These are phyloP conservation scores for Octopus sinensis DNA, from an alignment of 1,140 invertebrate genomes.

Conservation along the genomic window DNA sequence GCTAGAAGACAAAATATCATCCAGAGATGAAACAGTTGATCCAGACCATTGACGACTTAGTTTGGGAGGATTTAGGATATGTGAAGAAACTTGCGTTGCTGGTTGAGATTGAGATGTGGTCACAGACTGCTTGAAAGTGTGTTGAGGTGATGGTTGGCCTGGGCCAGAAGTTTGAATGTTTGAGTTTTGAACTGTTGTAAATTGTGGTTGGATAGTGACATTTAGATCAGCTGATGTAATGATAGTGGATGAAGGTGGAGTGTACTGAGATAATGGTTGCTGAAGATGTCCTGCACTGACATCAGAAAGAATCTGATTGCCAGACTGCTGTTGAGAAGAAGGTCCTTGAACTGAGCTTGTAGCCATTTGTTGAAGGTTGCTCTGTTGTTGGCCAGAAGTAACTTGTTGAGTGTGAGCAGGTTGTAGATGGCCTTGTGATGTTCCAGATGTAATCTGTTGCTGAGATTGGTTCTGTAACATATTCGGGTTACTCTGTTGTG, in stretches of 20 bases:
- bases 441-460: not conserved
- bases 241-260: not conserved
- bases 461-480: not conserved
- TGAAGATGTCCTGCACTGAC: conserved; percentile 6
- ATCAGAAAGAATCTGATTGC: not conserved
- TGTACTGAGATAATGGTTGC: conserved; percentile 17
- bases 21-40: conserved; percentile 45
- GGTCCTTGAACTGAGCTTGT: not conserved
- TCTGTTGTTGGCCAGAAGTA: not conserved
- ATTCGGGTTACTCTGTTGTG: not conserved
- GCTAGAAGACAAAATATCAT: conserved; percentile 64
- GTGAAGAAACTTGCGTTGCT: not conserved
- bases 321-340: conserved; percentile 10
- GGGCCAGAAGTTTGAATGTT: not conserved
- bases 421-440: conserved; percentile 1
- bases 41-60: conserved; percentile 34
- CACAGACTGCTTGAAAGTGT: not conserved
- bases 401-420: conserved; percentile 14
- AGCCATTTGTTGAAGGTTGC: not conserved
- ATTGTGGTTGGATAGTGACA: conserved; percentile 14
- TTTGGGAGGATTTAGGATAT: conserved; percentile 14
- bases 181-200: not conserved
- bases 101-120: conserved; percentile 14
- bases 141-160: not conserved
- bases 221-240: conserved; percentile 12